Evolutionary conservation across 2,113 vertebrate genomes (phyloP).

Genomic region (Reinhardtius hippoglossoides): DNA sequence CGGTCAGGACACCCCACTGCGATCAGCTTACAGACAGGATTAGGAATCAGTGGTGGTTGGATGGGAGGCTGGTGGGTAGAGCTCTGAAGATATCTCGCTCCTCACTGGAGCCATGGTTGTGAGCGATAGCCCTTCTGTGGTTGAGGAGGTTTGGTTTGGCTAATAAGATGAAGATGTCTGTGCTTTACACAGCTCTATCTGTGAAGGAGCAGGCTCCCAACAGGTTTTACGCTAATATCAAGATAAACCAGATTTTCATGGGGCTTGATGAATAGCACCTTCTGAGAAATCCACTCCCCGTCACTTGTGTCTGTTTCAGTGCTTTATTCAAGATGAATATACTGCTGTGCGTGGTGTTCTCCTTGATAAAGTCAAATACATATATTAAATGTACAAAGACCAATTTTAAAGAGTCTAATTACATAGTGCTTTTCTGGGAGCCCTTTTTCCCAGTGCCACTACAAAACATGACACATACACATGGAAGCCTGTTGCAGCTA

Average conservation of each 20-base stretch:
- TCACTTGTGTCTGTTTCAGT: not conserved
- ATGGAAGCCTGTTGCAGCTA: too few relatives aligned
- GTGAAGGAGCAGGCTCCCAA: not conserved
- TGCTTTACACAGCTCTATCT: not conserved
- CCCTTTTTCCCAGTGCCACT: too few relatives aligned
- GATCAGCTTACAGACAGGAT: conserved; percentile 70
- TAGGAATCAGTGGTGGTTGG: conserved; percentile 57
- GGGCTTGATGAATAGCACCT: not conserved
- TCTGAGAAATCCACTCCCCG: not conserved
- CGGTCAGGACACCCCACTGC: conserved; percentile 68
- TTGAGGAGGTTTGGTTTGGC: conserved; percentile 3
- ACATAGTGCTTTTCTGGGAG: too few relatives aligned
- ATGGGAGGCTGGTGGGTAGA: conserved; percentile 54
- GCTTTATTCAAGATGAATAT: not conserved
- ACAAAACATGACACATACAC: too few relatives aligned
- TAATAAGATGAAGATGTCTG: conserved; percentile 27
- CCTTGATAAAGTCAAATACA: not conserved
- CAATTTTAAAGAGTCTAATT: too few relatives aligned
- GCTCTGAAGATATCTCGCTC: conserved; percentile 19
- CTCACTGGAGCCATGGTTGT: conserved; percentile 45
- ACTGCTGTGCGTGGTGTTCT: too few relatives aligned
- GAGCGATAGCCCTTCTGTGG: conserved; percentile 24
- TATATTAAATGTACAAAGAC: too few relatives aligned
- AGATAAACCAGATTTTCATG: not conserved
- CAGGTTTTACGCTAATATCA: not conserved